A percentile compares a stretch with the other conserved stretches of the same genome.
Conservation (phyloP, 2,797 vertebrate genomes). For the Dallia pectoralis region DNA sequence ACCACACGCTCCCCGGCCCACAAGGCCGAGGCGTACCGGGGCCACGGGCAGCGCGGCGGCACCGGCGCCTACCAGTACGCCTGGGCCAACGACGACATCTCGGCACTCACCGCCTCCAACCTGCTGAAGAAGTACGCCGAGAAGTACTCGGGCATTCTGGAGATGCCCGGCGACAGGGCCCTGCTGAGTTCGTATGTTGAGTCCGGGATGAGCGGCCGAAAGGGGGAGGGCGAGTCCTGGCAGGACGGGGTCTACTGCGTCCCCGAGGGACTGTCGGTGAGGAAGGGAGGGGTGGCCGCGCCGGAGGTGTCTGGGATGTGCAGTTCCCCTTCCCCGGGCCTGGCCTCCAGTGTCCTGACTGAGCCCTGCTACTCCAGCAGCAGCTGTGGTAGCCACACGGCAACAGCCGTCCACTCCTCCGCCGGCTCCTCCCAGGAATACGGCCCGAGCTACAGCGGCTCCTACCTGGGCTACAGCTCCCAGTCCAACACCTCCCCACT, state of each 20-base stretch:
- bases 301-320: slow-evolving; percentile 91
- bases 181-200: slow-evolving; percentile 68
- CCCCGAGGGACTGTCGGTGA: slow-evolving; percentile 84
- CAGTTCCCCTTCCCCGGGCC: slow-evolving; percentile 92
- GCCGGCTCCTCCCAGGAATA: slow-evolving; percentile 93
- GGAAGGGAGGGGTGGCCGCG: slow-evolving; percentile 87
- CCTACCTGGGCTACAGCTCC: slow-evolving; percentile 90
- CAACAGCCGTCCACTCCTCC: slow-evolving; percentile 86
- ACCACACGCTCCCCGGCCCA: slow-evolving; percentile 95
- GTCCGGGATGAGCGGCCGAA: slow-evolving; percentile 83
- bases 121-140: slow-evolving; percentile 97
- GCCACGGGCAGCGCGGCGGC: slow-evolving; percentile 67
- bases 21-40: slow-evolving; percentile 94
- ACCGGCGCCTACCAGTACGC: slow-evolving; percentile 87
- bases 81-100: slow-evolving; percentile 98
- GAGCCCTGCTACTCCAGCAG: slow-evolving; percentile 94
- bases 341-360: slow-evolving; percentile 87
- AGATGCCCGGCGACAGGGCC: slow-evolving; percentile 75
- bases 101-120: slow-evolving; percentile 95
- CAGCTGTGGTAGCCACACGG: slow-evolving; percentile 89
- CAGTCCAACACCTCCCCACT: slow-evolving; percentile 86
- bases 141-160: slow-evolving; percentile 95
- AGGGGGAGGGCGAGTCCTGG: slow-evolving; percentile 91
- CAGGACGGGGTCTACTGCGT: slow-evolving; percentile 95
- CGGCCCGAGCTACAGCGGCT: slow-evolving; percentile 85